These are phyloP conservation scores for Hirundichthys speculiger DNA, from an alignment of 2,113 vertebrate genomes.

Conservation along the genomic window DNA sequence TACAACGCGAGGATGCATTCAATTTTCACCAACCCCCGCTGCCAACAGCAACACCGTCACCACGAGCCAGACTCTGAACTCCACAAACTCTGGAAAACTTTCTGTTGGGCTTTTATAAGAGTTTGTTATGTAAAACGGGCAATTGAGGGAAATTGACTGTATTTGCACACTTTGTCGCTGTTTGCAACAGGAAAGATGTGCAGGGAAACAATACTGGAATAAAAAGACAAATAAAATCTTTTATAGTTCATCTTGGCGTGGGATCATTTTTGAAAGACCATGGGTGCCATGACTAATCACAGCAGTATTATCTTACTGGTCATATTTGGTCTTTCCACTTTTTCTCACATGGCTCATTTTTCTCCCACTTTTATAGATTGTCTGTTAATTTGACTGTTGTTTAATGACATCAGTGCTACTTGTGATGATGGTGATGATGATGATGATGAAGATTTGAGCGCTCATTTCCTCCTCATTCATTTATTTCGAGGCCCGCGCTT, in stretches of 20 bases:
- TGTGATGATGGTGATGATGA: conserved; percentile 41
- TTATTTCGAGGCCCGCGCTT: conserved; percentile 43
- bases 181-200: neutral
- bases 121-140: too few relatives aligned
- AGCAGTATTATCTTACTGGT: conserved; percentile 58
- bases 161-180: neutral
- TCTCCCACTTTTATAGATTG: conserved; percentile 40
- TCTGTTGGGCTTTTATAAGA: too few relatives aligned
- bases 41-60: too few relatives aligned
- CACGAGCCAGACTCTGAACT: too few relatives aligned
- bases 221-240: neutral
- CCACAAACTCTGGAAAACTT: too few relatives aligned
- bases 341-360: conserved; percentile 73
- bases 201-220: neutral
- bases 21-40: too few relatives aligned
- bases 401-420: conserved; percentile 60
- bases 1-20: too few relatives aligned
- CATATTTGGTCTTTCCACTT: conserved; percentile 49
- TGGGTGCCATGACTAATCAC: conserved; percentile 63
- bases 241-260: neutral
- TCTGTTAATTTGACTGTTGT: conserved; percentile 45
- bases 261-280: conserved; percentile 32
- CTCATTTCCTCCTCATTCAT: conserved; percentile 46
- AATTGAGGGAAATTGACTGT: too few relatives aligned
- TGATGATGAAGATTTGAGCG: conserved; percentile 71